Evolutionary conservation across 2,888 invertebrate species (phyloP), one percentile per base, ranked within the genome.

Genomic region (Drosophila subquinaria): DNA sequence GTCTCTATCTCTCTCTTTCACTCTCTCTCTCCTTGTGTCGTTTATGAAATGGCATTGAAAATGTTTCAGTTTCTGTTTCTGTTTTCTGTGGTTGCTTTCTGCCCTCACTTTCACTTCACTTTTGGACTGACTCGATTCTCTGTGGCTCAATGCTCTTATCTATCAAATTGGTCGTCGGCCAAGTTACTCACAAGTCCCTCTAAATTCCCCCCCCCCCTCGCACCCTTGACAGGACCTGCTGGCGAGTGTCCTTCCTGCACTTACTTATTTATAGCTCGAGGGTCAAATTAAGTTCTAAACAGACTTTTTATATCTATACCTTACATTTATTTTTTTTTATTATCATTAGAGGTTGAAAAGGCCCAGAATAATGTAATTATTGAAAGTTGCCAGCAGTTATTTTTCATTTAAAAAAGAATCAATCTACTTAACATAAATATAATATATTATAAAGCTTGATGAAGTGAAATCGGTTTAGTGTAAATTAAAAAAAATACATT

Each of bases 41-140:
- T 85, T 86, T 89, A 89, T 88, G 85, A 87, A 89, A 85, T 88
- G 86, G 72, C 86, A 89, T 86, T 86, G 86, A 89, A 88, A 88
- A 85, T 57, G 72, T 83, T 80, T 42, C 86, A 52, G 42, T 65
- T 50, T 52, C 63, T 67, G 47, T 67, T 62, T 60, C 63, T 67
- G 47, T 67, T 62, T 60, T 64, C 64, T 13, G 38, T 62, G 45
- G 15, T 43, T 35, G 27, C 38, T 59, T 52, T 45, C 47, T 45
- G 55, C 56, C 52, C 43, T 60, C 17, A 57, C 61, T 63, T 84
- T 61, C 66, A 73, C 69, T 74, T 73, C 40, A 57, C 68, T 70
- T 70, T 78, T 70, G 73, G 33, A 66, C 68, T 52, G 65, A 63
- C 73, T 61, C 57, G 42, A 43, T 30, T 30, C 65, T 56, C 59